Evolutionary conservation across 2,888 invertebrate genomes (phyloP).

Genomic region (Ditula angustiorana): DNA sequence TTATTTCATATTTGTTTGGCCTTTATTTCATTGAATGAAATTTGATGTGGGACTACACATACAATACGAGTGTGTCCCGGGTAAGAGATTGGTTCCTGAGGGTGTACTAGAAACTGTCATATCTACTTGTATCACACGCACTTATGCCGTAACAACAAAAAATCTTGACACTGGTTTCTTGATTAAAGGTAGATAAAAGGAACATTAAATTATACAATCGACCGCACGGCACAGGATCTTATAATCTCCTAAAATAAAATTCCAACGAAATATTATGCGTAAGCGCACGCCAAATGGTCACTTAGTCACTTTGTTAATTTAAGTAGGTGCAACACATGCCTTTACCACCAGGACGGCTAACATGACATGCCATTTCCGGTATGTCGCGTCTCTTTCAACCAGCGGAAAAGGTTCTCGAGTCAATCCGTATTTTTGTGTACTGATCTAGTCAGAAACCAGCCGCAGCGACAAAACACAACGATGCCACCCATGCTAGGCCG

Average conservation of each 20-base stretch:
- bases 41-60: too few relatives aligned
- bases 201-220: neutral
- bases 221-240: too few relatives aligned
- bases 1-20: too few relatives aligned
- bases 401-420: neutral
- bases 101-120: too few relatives aligned
- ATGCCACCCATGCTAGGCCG: too few relatives aligned
- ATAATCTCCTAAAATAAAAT: conserved; percentile 46
- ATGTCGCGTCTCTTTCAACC: neutral
- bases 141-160: neutral
- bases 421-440: too few relatives aligned
- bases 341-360: conserved; percentile 44
- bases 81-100: too few relatives aligned
- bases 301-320: conserved; percentile 71
- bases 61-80: too few relatives aligned
- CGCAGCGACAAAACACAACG: too few relatives aligned
- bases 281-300: conserved; percentile 54
- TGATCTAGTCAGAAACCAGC: too few relatives aligned
- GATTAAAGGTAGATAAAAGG: neutral
- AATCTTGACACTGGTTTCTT: neutral
- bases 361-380: neutral
- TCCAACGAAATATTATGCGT: conserved; percentile 58
- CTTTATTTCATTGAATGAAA: too few relatives aligned
- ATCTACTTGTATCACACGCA: too few relatives aligned
- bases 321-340: conserved; percentile 50